Conservation (phyloP, 2,113 vertebrate species). For the Triplophysa dalaica region DNA sequence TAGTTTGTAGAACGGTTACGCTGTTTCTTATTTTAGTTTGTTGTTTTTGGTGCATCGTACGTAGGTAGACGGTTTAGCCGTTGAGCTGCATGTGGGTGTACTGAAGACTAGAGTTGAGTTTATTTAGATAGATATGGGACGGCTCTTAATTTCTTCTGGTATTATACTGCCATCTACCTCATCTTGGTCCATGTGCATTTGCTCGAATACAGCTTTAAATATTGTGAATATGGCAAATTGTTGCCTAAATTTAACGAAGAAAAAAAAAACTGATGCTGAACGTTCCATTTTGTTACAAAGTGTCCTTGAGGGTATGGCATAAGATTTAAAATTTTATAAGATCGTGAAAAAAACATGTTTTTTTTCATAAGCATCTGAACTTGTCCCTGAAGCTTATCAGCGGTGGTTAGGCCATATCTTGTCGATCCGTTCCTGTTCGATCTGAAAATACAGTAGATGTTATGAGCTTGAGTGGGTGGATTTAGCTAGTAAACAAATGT, state of each 20-base stretch:
- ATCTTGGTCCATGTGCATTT: too few species aligned
- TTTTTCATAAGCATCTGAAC: too few species aligned
- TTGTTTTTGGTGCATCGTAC: constrained; percentile 2
- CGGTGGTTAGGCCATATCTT: constrained; percentile 91
- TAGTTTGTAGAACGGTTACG: background rate
- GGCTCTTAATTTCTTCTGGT: background rate
- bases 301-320: too few species aligned
- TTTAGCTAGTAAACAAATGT: background rate
- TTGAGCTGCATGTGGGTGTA: constrained; percentile 8
- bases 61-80: background rate
- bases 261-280: too few species aligned
- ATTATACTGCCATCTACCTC: background rate
- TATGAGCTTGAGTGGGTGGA: background rate
- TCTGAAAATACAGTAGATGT: constrained; percentile 76
- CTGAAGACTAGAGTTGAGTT: background rate
- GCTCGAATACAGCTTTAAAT: too few species aligned
- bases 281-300: too few species aligned
- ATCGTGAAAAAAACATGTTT: too few species aligned
- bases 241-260: too few species aligned
- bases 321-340: too few species aligned
- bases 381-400: too few species aligned
- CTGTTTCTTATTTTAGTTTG: background rate
- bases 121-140: background rate
- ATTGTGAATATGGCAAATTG: too few species aligned
- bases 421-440: constrained; percentile 97